Percentiles rank a stretch among this genome's conserved stretches.
Evolutionary conservation across 2,797 vertebrate species (phyloP).

Genomic region (Sphaeramia orbicularis): DNA sequence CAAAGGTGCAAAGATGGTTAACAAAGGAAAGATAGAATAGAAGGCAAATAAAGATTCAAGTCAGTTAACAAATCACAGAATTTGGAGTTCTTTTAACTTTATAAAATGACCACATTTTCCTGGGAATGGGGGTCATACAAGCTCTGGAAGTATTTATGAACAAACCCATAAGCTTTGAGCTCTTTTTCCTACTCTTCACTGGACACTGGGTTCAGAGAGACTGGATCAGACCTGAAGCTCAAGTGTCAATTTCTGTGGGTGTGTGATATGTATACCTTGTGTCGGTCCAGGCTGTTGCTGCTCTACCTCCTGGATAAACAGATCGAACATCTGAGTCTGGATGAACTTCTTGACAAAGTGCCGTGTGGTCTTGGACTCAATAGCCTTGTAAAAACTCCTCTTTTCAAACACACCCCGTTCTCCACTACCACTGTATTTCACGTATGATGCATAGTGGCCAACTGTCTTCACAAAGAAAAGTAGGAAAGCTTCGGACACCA

Average conservation of each 20-base stretch:
- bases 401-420: conserved; percentile 85
- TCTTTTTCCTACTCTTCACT: too few relatives aligned
- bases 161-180: too few relatives aligned
- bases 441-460: conserved; percentile 88
- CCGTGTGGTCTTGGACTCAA: conserved; percentile 87
- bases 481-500: conserved; percentile 92
- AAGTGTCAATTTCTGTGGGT: not conserved
- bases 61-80: too few relatives aligned
- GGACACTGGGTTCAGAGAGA: too few relatives aligned
- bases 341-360: conserved; percentile 92
- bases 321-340: conserved; percentile 94
- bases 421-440: conserved; percentile 70
- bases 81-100: too few relatives aligned
- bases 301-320: conserved; percentile 94
- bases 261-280: conserved; percentile 81
- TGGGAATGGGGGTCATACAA: too few relatives aligned
- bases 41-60: too few relatives aligned
- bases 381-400: conserved; percentile 89
- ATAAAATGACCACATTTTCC: too few relatives aligned
- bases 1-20: too few relatives aligned
- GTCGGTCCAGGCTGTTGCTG: conserved; percentile 87
- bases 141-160: too few relatives aligned
- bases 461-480: conserved; percentile 92
- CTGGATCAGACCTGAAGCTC: too few relatives aligned
- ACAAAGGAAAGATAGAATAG: too few relatives aligned